Evolutionary conservation across 53 echinoderm and acorn worm species (phyloP).

Genomic region (Paracentrotus lividus): DNA sequence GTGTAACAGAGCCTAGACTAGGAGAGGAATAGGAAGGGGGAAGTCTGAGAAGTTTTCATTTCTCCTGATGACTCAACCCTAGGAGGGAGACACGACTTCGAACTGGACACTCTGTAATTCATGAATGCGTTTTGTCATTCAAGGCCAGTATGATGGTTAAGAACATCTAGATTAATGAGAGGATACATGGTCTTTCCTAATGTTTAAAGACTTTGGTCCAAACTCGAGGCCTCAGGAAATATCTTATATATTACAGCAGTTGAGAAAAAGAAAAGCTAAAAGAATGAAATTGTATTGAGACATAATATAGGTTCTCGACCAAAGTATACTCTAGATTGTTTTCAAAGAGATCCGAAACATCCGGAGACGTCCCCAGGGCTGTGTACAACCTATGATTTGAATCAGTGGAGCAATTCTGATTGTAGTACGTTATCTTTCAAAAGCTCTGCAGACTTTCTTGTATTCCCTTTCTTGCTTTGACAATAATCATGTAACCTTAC

Average conservation of each 20-base stretch:
- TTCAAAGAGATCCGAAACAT: slow-evolving; percentile 17
- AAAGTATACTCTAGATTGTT: neutral
- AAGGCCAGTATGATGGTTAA: neutral
- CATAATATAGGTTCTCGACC: neutral
- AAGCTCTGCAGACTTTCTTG: too few relatives aligned
- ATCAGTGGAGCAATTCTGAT: too few relatives aligned
- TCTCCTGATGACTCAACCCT: slow-evolving; percentile 6
- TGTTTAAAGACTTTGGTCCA: neutral
- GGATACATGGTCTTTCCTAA: neutral
- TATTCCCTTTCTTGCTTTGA: too few relatives aligned
- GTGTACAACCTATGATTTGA: too few relatives aligned
- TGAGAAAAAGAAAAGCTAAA: neutral
- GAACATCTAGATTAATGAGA: neutral
- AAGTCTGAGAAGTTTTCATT: slow-evolving; percentile 40
- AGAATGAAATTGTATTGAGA: neutral
- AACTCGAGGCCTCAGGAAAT: neutral
- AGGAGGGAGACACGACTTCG: neutral
- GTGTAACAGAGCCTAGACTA: too few relatives aligned
- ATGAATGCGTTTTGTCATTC: neutral
- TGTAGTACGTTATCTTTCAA: too few relatives aligned
- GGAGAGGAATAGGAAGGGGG: slow-evolving; percentile 28
- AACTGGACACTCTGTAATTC: neutral
- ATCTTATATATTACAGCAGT: too few relatives aligned
- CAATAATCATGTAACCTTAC: too few relatives aligned
- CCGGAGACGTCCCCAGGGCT: neutral